Conservation (phyloP, 2,113 vertebrate species). For the Emydocephalus ijimae region DNA sequence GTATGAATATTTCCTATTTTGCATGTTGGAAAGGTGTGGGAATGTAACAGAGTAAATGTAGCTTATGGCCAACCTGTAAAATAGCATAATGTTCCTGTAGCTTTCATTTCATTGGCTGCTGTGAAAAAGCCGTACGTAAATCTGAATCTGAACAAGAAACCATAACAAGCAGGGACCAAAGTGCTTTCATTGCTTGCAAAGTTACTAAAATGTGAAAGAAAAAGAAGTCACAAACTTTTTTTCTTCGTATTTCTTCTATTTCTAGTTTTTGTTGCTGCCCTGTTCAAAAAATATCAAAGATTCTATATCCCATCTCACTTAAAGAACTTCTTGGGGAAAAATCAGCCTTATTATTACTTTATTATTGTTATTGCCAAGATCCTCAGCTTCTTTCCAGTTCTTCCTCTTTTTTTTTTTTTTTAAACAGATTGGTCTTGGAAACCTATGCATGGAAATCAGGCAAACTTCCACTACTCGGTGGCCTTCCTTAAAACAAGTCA, state of each 20-base stretch:
- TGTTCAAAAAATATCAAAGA: neutral
- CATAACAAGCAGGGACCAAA: neutral
- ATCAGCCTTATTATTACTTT: neutral
- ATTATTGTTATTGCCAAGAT: neutral
- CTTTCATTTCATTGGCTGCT: neutral
- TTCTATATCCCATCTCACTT: neutral
- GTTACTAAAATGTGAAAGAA: neutral
- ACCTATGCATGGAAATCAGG: neutral
- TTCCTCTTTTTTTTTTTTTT: neutral
- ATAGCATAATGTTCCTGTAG: neutral
- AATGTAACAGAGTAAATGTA: neutral
- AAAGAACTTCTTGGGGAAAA: neutral
- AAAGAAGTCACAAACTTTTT: neutral
- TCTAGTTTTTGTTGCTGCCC: neutral
- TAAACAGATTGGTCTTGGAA: neutral
- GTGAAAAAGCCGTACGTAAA: neutral
- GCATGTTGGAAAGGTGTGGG: neutral
- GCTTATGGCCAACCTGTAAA: neutral
- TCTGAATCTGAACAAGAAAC: neutral
- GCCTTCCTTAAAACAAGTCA: neutral
- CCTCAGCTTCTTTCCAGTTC: neutral
- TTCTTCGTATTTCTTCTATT: neutral
- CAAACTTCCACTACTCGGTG: neutral
- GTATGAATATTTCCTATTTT: neutral
- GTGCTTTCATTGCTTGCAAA: neutral